These are phyloP conservation scores for Ictidomys tridecemlineatus DNA, from an alignment of 2,113 vertebrate species.

Conservation along the genomic window DNA sequence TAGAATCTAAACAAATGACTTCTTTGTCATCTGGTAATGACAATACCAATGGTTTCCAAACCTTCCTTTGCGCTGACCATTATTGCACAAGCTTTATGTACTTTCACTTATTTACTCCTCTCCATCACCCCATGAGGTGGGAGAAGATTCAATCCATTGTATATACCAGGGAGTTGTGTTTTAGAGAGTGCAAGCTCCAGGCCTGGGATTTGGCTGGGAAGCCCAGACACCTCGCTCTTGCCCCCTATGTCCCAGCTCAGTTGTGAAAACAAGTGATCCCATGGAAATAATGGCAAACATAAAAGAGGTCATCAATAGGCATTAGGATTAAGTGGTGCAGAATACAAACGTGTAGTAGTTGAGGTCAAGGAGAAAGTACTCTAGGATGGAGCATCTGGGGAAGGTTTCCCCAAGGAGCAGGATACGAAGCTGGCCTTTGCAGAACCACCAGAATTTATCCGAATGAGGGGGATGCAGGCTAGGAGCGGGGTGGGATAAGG, in stretches of 20 bases:
- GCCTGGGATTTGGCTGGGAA: not conserved
- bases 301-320: not conserved
- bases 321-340: not conserved
- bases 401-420: not conserved
- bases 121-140: too few species aligned
- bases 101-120: not conserved
- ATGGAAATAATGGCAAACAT: not conserved
- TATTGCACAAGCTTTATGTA: not conserved
- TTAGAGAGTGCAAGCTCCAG: not conserved
- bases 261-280: not conserved
- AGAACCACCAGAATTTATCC: not conserved
- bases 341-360: accelerated
- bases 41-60: not conserved
- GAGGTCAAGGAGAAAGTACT: not conserved
- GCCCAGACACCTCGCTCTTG: not conserved
- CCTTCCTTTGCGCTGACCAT: not conserved
- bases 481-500: too few species aligned
- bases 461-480: accelerated
- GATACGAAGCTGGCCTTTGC: not conserved
- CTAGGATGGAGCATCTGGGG: accelerated
- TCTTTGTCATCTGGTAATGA: not conserved
- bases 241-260: not conserved
- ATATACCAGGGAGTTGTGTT: not conserved
- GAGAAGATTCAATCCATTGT: not conserved
- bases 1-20: not conserved